Evolutionary conservation across 2,797 vertebrate genomes (phyloP).

Genomic region (Cuculus canorus): DNA sequence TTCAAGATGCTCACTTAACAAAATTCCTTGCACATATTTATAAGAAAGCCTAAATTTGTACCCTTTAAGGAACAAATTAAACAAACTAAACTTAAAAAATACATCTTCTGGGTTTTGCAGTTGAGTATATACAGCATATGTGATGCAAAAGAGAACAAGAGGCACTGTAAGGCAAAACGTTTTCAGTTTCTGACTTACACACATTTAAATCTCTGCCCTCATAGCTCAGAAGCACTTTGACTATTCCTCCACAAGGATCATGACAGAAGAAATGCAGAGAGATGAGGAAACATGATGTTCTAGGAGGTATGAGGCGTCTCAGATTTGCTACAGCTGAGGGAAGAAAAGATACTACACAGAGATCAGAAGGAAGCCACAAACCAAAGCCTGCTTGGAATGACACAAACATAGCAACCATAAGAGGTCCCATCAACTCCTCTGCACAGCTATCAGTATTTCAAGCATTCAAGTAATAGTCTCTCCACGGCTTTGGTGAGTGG

Average conservation of each 20-base stretch:
- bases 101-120: not conserved
- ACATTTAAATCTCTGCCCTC: not conserved
- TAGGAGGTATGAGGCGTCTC: not conserved
- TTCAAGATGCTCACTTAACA: not conserved
- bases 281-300: not conserved
- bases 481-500: not conserved
- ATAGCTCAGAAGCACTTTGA: not conserved
- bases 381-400: not conserved
- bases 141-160: not conserved
- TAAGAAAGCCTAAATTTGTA: not conserved
- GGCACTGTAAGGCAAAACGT: not conserved
- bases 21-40: not conserved
- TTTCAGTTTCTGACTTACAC: not conserved
- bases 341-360: not conserved
- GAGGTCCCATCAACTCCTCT: not conserved
- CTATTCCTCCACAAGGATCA: not conserved
- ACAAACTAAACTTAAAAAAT: not conserved
- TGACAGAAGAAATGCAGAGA: not conserved
- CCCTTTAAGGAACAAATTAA: not conserved
- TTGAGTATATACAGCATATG: not conserved
- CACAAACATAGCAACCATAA: not conserved
- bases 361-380: not conserved
- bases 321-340: not conserved
- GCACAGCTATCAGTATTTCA: not conserved
- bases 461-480: not conserved